phyloP scores from a whole-genome alignment of 1,140 invertebrate species.

The Eriosoma lanigerum region DNA sequence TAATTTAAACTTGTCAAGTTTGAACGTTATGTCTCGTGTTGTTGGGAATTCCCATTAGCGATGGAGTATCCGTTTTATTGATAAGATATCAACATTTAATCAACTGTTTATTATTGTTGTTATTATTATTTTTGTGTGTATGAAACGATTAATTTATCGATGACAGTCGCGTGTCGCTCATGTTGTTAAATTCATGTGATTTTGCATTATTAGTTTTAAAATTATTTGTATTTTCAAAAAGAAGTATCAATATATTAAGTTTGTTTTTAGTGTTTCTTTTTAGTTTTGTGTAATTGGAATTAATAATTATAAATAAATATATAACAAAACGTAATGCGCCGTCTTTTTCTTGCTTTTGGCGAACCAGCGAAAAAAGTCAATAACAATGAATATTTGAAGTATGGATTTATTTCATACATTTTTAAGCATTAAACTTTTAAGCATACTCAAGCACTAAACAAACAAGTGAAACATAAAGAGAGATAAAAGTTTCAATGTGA shows the following conservation, averaged over 20 bases:
- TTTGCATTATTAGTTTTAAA: neutral
- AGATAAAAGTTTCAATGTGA: too few relatives aligned
- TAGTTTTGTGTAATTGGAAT: neutral
- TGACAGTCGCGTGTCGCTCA: neutral
- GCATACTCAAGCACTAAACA: too few relatives aligned
- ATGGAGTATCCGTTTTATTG: too few relatives aligned
- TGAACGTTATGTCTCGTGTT: too few relatives aligned
- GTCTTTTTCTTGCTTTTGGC: neutral
- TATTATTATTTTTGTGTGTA: neutral
- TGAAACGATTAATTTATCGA: constrained; percentile 7
- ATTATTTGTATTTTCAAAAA: too few relatives aligned
- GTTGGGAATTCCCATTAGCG: too few relatives aligned
- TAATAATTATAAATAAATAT: constrained; percentile 13
- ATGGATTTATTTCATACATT: constrained; percentile 6
- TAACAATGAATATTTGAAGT: neutral
- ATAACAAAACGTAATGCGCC: neutral
- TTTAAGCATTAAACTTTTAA: too few relatives aligned
- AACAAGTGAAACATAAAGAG: too few relatives aligned
- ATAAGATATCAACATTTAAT: too few relatives aligned
- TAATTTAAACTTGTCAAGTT: too few relatives aligned
- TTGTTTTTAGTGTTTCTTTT: neutral
- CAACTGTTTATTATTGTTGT: neutral
- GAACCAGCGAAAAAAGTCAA: neutral
- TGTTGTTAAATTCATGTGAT: constrained; percentile 3
- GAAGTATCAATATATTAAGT: constrained; percentile 4